phyloP scores from a whole-genome alignment of 1,140 invertebrate genomes.

The Drosophila fuyamai region DNA sequence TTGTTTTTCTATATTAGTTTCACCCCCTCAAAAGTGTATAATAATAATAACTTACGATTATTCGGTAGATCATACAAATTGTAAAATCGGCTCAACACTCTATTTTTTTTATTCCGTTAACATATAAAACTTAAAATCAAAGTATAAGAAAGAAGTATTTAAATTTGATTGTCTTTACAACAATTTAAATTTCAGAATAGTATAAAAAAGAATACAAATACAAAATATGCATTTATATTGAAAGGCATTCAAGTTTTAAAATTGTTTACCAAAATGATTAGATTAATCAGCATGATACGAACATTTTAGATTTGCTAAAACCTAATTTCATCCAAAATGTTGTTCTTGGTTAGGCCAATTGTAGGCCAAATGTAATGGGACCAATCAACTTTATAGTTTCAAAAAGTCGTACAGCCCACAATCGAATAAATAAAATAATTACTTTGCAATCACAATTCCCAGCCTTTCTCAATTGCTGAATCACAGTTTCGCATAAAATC shows the following conservation, averaged over 20 bases:
- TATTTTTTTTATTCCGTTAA: too few relatives aligned
- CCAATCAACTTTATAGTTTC: background rate
- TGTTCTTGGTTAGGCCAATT: background rate
- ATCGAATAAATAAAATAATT: background rate
- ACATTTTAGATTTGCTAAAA: background rate
- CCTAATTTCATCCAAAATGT: background rate
- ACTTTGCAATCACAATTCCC: slow-evolving; percentile 6
- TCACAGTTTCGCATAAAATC: slow-evolving; percentile 34
- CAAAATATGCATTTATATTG: background rate
- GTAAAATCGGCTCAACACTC: too few relatives aligned
- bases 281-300: background rate
- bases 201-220: background rate
- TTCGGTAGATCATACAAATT: too few relatives aligned
- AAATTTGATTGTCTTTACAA: background rate
- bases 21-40: too few relatives aligned
- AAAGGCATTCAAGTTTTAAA: background rate
- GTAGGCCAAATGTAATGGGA: background rate
- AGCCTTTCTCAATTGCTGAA: slow-evolving; percentile 48
- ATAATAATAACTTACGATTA: too few relatives aligned
- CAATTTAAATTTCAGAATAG: background rate
- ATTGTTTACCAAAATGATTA: background rate
- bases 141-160: too few relatives aligned
- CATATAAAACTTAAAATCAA: too few relatives aligned
- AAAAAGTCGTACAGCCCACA: background rate
- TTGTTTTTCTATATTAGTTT: too few relatives aligned